phyloP scores from a whole-genome alignment of 2,113 vertebrate genomes.

The Eira barbara region DNA sequence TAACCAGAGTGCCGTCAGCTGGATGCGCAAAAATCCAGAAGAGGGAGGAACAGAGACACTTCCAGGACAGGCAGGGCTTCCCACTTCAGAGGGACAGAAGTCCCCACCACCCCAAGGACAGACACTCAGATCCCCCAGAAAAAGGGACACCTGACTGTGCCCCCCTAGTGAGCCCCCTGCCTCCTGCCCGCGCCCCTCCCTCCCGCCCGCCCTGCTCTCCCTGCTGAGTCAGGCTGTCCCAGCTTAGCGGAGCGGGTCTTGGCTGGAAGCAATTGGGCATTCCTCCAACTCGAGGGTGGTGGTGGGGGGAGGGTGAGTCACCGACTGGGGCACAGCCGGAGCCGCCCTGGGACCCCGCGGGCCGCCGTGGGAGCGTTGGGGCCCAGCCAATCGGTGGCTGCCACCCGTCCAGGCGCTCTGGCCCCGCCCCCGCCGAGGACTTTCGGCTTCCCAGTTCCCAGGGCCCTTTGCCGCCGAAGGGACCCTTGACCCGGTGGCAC shows the following conservation, averaged over 20 bases:
- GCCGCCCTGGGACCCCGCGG: background rate
- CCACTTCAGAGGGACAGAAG: background rate
- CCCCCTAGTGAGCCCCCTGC: background rate
- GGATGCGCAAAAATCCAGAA: background rate
- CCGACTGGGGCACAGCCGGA: background rate
- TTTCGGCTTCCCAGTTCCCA: background rate
- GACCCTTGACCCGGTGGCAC: background rate
- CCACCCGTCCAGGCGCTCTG: background rate
- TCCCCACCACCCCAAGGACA: background rate
- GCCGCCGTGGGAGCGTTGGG: slow-evolving; percentile 61
- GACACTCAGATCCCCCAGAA: background rate
- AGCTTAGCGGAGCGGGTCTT: slow-evolving; percentile 37
- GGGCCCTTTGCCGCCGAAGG: background rate
- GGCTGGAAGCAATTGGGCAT: slow-evolving; percentile 28
- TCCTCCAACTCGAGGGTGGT: background rate
- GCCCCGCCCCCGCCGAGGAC: background rate
- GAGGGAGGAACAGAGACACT: background rate
- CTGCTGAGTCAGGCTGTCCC: slow-evolving; percentile 68
- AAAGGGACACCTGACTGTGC: background rate
- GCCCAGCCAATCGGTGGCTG: slow-evolving; percentile 61
- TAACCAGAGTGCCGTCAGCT: background rate
- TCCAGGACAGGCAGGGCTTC: background rate
- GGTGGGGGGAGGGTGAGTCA: slow-evolving; percentile 47
- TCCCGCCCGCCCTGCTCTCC: background rate
- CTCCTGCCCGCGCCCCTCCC: background rate